A percentile compares a stretch with the other conserved stretches of the same genome.
These are phyloP conservation scores for Muraenolepis orangiensis DNA, from an alignment of 2,797 vertebrate species.

Conservation along the genomic window DNA sequence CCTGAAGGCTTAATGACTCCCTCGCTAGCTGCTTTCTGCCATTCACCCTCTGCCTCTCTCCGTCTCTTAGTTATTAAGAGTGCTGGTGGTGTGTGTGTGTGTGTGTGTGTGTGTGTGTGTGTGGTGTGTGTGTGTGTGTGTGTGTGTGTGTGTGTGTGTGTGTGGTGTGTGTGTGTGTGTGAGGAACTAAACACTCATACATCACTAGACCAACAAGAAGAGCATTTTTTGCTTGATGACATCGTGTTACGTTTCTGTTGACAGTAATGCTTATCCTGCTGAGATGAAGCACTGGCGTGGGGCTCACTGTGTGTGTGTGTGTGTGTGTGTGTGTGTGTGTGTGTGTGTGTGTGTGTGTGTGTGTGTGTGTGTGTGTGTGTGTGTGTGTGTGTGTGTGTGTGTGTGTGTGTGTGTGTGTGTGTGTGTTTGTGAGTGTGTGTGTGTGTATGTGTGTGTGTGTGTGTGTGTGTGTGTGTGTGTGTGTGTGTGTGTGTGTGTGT, in stretches of 20 bases:
- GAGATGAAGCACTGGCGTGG: background rate
- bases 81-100: no score
- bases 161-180: no score
- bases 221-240: background rate
- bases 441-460: slow-evolving; percentile 8
- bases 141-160: no score
- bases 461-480: background rate
- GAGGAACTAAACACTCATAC: background rate
- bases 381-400: background rate
- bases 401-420: slow-evolving; percentile 1
- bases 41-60: background rate
- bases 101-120: background rate
- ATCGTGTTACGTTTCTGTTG: slow-evolving; percentile 9
- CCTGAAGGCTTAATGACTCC: background rate
- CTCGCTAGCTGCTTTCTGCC: no score
- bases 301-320: background rate
- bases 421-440: slow-evolving; percentile 1
- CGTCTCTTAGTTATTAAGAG: background rate
- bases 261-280: background rate
- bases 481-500: slow-evolving; percentile 10
- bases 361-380: background rate
- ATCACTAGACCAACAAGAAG: background rate
- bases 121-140: background rate
- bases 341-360: background rate
- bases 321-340: background rate